A percentile compares a stretch with the other conserved stretches of the same genome.
phyloP scores from a whole-genome alignment of 2,888 invertebrate species.

The Ornithoptera priamus region DNA sequence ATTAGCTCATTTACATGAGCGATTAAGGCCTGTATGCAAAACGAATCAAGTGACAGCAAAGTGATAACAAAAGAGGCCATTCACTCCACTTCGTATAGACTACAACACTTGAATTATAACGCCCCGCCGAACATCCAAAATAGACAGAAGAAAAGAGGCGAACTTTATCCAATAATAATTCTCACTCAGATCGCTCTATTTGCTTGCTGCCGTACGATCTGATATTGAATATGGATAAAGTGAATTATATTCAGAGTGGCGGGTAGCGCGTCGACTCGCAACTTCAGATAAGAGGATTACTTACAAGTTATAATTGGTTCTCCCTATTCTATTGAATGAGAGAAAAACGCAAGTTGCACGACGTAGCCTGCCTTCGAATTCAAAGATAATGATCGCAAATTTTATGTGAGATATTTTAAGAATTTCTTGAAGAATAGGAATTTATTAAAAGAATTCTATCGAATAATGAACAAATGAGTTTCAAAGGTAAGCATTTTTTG shows the following conservation, averaged over 20 bases:
- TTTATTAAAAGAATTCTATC: neutral
- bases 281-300: conserved; percentile 65
- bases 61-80: conserved; percentile 41
- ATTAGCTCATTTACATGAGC: conserved; percentile 9
- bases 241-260: conserved; percentile 74
- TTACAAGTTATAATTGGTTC: conserved; percentile 78
- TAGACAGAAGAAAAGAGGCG: conserved; percentile 67
- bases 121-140: conserved; percentile 65
- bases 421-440: neutral
- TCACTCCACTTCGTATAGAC: conserved; percentile 39
- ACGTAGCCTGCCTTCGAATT: conserved; percentile 53
- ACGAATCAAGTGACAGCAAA: conserved; percentile 33
- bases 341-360: conserved; percentile 59
- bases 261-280: conserved; percentile 57
- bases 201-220: conserved; percentile 74
- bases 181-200: conserved; percentile 77
- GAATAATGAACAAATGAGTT: neutral
- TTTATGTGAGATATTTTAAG: conserved; percentile 9
- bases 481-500: conserved; percentile 2
- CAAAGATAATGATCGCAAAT: conserved; percentile 52
- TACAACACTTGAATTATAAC: conserved; percentile 68
- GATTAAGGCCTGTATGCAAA: neutral
- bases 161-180: conserved; percentile 77
- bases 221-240: conserved; percentile 79
- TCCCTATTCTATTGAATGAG: conserved; percentile 65